A percentile compares a stretch with the other conserved stretches of the same genome.
These are phyloP conservation scores for Anomalospiza imberbis DNA, from an alignment of 2,797 vertebrate species.

Conservation along the genomic window DNA sequence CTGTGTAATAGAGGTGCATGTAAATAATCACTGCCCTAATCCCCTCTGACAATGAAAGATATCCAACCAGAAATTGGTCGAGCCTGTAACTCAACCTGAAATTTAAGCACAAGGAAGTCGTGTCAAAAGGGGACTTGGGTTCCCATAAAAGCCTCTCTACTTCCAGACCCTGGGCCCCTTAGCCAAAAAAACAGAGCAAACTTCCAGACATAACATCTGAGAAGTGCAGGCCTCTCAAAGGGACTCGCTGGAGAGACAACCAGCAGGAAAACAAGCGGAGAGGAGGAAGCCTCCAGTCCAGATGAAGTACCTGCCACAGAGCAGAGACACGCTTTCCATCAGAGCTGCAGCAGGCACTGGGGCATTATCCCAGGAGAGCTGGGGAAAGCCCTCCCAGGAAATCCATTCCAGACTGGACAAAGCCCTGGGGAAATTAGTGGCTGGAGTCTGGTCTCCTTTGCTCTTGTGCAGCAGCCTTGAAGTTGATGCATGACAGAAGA, in stretches of 20 bases:
- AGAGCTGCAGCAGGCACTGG: not conserved
- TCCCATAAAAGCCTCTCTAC: constrained; percentile 56
- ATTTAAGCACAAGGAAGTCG: constrained; percentile 60
- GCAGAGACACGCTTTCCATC: not conserved
- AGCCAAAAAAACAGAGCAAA: constrained; percentile 50
- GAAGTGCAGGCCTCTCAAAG: constrained; percentile 26
- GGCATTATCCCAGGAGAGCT: rapidly evolving
- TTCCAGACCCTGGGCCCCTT: constrained; percentile 51
- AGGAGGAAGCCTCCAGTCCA: not conserved
- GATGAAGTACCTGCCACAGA: not conserved
- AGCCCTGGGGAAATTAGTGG: not conserved
- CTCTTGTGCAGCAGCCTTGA: not conserved
- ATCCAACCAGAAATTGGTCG: constrained; percentile 8
- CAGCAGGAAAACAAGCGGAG: not conserved
- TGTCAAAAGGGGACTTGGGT: constrained; percentile 66
- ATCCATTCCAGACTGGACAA: not conserved
- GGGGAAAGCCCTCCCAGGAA: not conserved
- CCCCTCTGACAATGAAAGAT: constrained; percentile 65
- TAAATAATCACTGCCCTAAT: constrained; percentile 67
- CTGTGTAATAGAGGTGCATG: constrained; percentile 52
- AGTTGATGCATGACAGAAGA: not conserved
- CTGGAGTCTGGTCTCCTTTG: not conserved
- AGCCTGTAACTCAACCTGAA: constrained; percentile 51
- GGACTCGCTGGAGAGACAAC: not conserved
- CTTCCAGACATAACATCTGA: constrained; percentile 63